Base-by-base conservation (phyloP, 37 sponge, comb jelly and placozoan genomes). In the Chondrilla cf. caribensis region DNA sequence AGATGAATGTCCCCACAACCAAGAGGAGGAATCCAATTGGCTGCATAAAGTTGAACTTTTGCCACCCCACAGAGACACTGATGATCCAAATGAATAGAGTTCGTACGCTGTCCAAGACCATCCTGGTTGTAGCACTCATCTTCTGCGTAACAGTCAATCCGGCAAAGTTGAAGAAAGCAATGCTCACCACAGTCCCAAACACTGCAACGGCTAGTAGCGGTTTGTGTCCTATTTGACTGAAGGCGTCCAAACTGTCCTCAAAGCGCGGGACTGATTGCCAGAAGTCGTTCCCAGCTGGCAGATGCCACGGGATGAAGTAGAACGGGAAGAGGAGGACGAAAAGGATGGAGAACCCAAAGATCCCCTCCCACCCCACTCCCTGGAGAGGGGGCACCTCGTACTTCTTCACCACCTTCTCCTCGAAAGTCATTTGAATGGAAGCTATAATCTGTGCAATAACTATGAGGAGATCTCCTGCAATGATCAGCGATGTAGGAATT, bases 291-390 rank as follows among this genome's bases (percentile, higher is more conserved):
- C 85, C 47, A 0, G 83, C 78, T 42, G 93, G 89, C 39, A 98
- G 67, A 59, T 92, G 93, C 92, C 91, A 92, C 4, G 96, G 99
- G 24, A 96, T 92, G 87, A 96, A 98, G 89, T 90, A 98, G 87
- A 98, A 88, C 2, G 95, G 90, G 25, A 98, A 24, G 40, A 94
- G 90, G 21, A 94, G 89, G 22, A 94, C n/a, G 7, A 65, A 11
- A 11, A 94, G 66, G 6, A 89, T 41, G 65, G 77, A 72, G 57
- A 98, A 92, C 2, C 99, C 99, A 40, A 93, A 98, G 31, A 94
- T 84, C 0, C 99, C 99, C 67, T 98, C 99, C 93, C 94, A 98
- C 18, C 99, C 99, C 0, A 98, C 95, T 2, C 88, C 99, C 62
- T 94, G 93, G 8, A 94, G 85, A 2, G 95, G 84, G 60, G 90